Evolutionary conservation across 2,113 vertebrate genomes (phyloP).

Genomic region (Eptesicus fuscus): DNA sequence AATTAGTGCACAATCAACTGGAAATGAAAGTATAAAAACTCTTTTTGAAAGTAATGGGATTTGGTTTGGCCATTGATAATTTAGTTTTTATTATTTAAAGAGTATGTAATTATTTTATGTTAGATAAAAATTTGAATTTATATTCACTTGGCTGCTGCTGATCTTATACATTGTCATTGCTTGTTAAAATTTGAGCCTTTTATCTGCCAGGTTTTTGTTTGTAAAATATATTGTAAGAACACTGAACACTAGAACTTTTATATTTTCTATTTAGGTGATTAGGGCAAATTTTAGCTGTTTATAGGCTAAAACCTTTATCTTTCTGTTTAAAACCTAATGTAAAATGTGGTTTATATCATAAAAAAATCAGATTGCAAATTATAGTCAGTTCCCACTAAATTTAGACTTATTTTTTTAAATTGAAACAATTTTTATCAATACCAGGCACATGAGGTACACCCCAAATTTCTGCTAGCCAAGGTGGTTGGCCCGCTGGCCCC

Average conservation of each 20-base stretch:
- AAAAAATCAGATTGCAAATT: not conserved
- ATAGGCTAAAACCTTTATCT: not conserved
- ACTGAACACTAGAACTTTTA: not conserved
- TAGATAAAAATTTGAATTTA: constrained; percentile 21
- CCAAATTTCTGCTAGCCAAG: no score
- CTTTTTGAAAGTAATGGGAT: constrained; percentile 40
- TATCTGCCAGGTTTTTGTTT: not conserved
- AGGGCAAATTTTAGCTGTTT: not conserved
- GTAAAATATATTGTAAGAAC: not conserved
- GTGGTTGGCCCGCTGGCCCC: no score
- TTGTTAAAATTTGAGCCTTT: not conserved
- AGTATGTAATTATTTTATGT: not conserved
- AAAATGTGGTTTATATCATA: not conserved
- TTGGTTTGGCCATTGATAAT: not conserved
- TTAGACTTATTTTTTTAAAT: not conserved
- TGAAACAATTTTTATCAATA: not conserved
- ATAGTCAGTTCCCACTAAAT: not conserved
- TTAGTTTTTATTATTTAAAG: constrained; percentile 43
- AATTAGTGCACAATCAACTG: constrained; percentile 58
- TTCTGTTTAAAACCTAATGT: not conserved
- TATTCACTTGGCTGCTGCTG: not conserved
- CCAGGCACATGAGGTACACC: no score
- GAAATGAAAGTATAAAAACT: constrained; percentile 54
- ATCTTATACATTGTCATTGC: not conserved
- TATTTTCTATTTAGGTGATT: not conserved